Base-by-base conservation (phyloP, 2,797 vertebrate genomes). In the Dryobates pubescens region DNA sequence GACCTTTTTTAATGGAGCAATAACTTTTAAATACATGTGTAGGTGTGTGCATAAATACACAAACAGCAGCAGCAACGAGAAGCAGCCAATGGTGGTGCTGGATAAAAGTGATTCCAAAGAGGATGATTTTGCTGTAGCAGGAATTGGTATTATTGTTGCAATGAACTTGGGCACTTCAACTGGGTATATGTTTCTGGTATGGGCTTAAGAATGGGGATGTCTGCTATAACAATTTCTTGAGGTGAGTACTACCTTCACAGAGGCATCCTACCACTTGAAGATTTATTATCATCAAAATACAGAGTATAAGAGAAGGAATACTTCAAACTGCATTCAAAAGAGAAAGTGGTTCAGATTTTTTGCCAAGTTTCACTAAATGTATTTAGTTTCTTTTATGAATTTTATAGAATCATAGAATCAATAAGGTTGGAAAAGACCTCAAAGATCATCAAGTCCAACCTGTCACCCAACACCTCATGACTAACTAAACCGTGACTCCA, bases 171-270 rank as follows among this genome's bases (percentile, higher is more conserved):
- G 1, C 13, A 69, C 53, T 77, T 86, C 51, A 92, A 41, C 27
- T 0, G 0, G 8, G 5, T 61, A 14, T 17, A 10, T 11, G 17
- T 59, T 79, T 62, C 41, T 41, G 41, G 15, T 41, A 41, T 15
- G 6, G 41, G 41, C 15, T 41, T 41, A 41, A 41, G 41, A 41
- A 41, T 14, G 15, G 41, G 41, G 41, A 41, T 41, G 41, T 41
- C 41, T 14, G 15, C 41, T 41, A 12, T 15, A 41, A 41, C 41
- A 41, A 14, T 41, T 41, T 15, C 78, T 34, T 61, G 49, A 89
- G 49, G 26, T 20, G 82, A 90, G 7, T 6, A 30, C 49, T 63
- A 43, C 29, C 32, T 41, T 17, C 56, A 45, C 34, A 77, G 53
- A 54, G 13, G 41, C 61, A 69, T 58, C 32, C n/a, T 29, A 38